Percentiles rank a stretch among this genome's conserved stretches.
phyloP scores from a whole-genome alignment of 2,797 vertebrate species.

The Rhabdomys pumilio region DNA sequence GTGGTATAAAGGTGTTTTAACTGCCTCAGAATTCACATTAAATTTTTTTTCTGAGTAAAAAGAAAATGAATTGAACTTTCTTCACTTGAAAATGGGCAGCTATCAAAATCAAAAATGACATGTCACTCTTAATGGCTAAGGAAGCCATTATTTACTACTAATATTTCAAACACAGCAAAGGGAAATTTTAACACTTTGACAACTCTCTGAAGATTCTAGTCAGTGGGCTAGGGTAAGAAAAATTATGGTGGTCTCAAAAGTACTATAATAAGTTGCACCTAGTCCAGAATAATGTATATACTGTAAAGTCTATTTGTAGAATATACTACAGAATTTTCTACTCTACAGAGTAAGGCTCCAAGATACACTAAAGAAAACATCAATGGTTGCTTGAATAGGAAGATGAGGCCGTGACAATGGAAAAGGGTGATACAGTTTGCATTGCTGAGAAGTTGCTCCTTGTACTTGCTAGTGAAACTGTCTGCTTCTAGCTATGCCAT shows the following conservation, averaged over 20 bases:
- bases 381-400: background rate
- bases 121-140: background rate
- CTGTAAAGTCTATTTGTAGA: background rate
- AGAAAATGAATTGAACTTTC: background rate
- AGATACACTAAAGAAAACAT: background rate
- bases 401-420: background rate
- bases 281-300: background rate
- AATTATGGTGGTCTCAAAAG: background rate
- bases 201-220: background rate
- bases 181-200: background rate
- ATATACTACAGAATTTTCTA: background rate
- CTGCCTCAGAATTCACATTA: background rate
- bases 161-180: background rate
- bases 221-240: no score
- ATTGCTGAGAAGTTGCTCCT: background rate
- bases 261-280: background rate
- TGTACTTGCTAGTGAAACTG: background rate
- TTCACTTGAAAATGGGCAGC: background rate
- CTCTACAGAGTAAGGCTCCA: background rate
- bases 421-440: background rate
- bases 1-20: background rate
- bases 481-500: no score
- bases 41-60: background rate
- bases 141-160: background rate
- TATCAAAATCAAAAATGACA: background rate